Evolutionary conservation across 2,797 vertebrate genomes (phyloP).

Genomic region (Anguilla megastoma): DNA sequence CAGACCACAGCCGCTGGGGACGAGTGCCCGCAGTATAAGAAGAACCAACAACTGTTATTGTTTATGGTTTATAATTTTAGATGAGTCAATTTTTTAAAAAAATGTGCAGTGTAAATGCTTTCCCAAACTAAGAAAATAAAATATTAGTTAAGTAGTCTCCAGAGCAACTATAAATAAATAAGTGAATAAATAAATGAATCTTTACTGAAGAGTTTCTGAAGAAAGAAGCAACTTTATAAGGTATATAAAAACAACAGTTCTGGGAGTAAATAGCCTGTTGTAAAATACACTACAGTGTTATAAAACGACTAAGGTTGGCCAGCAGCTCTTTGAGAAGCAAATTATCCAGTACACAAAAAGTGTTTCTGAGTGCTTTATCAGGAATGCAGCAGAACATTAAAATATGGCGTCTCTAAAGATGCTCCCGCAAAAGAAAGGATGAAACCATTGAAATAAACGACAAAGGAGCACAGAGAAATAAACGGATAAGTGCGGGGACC

Average conservation of each 20-base stretch:
- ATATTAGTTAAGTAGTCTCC: not conserved
- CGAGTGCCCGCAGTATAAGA: not conserved
- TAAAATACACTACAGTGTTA: not conserved
- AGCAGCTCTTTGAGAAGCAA: not conserved
- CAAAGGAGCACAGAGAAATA: not conserved
- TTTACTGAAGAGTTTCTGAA: not conserved
- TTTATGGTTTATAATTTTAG: not conserved
- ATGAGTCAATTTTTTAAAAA: not conserved
- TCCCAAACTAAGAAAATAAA: not conserved
- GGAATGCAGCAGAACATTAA: not conserved
- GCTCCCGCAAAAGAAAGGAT: not conserved
- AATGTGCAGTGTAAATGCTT: not conserved
- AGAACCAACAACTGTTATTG: not conserved
- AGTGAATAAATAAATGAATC: not conserved
- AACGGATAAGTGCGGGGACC: not conserved
- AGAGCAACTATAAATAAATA: not conserved
- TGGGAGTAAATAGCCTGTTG: not conserved
- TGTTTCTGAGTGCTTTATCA: not conserved
- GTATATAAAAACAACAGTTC: slow-evolving; percentile 12
- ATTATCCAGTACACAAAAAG: not conserved
- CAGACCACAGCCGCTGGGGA: not conserved
- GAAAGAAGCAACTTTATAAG: slow-evolving; percentile 3
- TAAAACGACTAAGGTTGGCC: not conserved
- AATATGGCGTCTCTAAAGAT: not conserved
- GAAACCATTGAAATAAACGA: not conserved